Percentiles rank a stretch among this genome's conserved stretches.
Evolutionary conservation across 2,888 invertebrate genomes (phyloP).

Genomic region (Sminthurinus aureus): DNA sequence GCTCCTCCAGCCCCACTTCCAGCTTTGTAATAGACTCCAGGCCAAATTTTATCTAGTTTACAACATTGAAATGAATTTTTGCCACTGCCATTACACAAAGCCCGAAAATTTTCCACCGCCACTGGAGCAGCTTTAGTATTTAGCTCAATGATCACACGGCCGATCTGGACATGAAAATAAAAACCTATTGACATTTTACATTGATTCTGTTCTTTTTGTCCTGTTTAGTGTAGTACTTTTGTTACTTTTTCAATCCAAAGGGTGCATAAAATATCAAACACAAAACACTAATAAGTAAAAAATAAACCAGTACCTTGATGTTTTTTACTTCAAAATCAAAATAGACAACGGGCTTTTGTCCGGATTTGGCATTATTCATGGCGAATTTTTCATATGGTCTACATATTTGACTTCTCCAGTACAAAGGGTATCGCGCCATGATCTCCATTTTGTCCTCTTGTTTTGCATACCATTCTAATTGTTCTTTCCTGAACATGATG

Average conservation of each 20-base stretch:
- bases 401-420: constrained; percentile 15
- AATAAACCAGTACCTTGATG: constrained; percentile 2
- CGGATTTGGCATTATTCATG: not conserved
- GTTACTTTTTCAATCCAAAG: too few relatives aligned
- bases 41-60: constrained; percentile 28
- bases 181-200: not conserved
- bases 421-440: constrained; percentile 19
- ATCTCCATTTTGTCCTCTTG: constrained; percentile 21
- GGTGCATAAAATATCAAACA: not conserved
- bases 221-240: too few relatives aligned
- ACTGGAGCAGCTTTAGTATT: constrained; percentile 21
- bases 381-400: constrained; percentile 25
- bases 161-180: constrained; percentile 3
- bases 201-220: not conserved
- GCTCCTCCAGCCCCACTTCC: not conserved
- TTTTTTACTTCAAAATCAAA: constrained; percentile 37
- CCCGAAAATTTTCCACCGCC: constrained; percentile 21
- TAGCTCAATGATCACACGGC: constrained; percentile 23
- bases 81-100: not conserved
- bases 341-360: constrained; percentile 31
- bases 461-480: constrained; percentile 14
- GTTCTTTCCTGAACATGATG: not conserved
- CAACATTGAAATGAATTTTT: constrained; percentile 5
- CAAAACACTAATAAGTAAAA: not conserved
- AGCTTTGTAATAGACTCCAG: constrained; percentile 11